Percentiles rank a stretch among this genome's conserved stretches.
Conservation (phyloP, 2,113 vertebrate species). For the Acinonyx jubatus region DNA sequence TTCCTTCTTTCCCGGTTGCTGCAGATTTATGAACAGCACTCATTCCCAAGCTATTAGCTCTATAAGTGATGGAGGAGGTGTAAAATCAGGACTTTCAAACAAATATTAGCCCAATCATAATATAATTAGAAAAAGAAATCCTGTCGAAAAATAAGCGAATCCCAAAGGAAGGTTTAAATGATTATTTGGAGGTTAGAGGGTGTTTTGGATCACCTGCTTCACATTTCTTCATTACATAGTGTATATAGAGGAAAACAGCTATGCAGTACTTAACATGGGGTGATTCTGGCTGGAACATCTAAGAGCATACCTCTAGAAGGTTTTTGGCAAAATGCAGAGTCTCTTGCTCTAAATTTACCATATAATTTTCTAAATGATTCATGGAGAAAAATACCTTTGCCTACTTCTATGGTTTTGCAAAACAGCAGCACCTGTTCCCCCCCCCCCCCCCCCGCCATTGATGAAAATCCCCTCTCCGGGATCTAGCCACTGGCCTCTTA, state of each 20-base stretch:
- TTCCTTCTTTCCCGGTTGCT: neutral
- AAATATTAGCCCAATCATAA: neutral
- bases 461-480: neutral
- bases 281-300: neutral
- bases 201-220: neutral
- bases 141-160: constrained; percentile 33
- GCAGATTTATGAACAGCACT: neutral
- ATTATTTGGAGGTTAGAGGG: neutral
- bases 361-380: neutral
- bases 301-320: neutral
- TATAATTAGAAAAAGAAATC: constrained; percentile 28
- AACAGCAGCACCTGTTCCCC: neutral
- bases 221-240: neutral
- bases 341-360: neutral
- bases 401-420: neutral
- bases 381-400: neutral
- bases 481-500: neutral
- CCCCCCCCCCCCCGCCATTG: neutral
- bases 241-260: neutral
- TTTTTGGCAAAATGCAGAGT: neutral
- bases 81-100: neutral
- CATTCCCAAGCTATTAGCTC: neutral
- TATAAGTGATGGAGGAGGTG: neutral
- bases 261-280: neutral
- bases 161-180: neutral